Conservation (phyloP, 2,797 vertebrate species). For the Coracias cyanogaster region DNA sequence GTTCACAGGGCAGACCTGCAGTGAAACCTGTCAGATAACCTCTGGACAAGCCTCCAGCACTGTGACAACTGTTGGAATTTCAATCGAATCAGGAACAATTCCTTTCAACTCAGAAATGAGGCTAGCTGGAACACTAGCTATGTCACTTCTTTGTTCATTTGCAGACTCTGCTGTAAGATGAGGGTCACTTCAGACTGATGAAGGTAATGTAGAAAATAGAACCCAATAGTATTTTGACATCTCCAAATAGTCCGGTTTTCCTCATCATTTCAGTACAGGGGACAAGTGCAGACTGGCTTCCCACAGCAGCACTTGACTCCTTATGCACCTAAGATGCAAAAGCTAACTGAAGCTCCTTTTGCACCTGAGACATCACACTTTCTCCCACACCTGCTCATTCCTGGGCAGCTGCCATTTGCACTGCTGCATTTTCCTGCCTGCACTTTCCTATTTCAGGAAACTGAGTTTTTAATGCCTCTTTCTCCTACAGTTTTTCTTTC, state of each 20-base stretch:
- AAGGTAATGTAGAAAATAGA: neutral
- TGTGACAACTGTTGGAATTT: neutral
- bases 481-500: neutral
- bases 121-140: neutral
- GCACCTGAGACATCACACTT: rapidly evolving
- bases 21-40: neutral
- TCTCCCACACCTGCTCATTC: neutral
- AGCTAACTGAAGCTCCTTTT: neutral
- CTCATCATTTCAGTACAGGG: neutral
- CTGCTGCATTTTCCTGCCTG: neutral
- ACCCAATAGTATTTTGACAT: neutral
- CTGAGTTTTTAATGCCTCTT: neutral
- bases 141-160: neutral
- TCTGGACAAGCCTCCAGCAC: neutral
- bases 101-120: neutral
- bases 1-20: neutral
- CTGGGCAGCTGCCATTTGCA: neutral
- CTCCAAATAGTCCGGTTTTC: too few species aligned
- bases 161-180: neutral
- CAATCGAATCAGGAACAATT: neutral
- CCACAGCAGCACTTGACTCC: rapidly evolving
- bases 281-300: neutral
- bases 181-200: neutral
- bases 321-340: neutral
- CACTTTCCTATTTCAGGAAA: neutral